Percentiles rank a stretch among this genome's conserved stretches.
phyloP scores from a whole-genome alignment of 53 echinoderm and acorn worm genomes.

The Mesocentrotus franciscanus region DNA sequence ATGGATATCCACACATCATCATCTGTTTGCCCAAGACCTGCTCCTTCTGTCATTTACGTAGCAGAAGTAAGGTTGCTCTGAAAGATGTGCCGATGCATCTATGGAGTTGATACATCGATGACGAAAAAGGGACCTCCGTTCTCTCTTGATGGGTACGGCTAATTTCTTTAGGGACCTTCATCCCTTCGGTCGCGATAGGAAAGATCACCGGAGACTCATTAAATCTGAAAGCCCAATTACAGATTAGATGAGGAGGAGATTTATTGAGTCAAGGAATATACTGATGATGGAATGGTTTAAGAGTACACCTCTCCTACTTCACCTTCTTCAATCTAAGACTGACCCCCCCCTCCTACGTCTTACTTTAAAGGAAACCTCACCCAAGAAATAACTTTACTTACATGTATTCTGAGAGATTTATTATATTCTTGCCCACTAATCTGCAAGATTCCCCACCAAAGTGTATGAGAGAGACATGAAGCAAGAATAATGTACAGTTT shows the following conservation, averaged over 20 bases:
- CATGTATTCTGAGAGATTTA: no score
- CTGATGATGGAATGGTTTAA: constrained; percentile 11
- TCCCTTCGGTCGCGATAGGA: not conserved
- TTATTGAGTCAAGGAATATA: constrained; percentile 48
- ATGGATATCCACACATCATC: constrained; percentile 29
- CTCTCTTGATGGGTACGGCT: constrained; percentile 1
- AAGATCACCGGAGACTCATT: constrained; percentile 44
- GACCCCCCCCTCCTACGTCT: not conserved
- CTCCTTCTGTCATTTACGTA: not conserved
- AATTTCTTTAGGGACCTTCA: constrained; percentile 37
- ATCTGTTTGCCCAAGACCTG: constrained; percentile 24
- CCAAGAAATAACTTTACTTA: no score
- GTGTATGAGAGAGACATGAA: no score
- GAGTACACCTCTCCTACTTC: constrained; percentile 29
- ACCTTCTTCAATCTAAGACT: constrained; percentile 4
- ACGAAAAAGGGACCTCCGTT: not conserved
- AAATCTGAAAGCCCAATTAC: constrained; percentile 57
- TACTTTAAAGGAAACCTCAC: no score
- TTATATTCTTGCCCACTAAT: no score
- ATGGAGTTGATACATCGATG: constrained; percentile 26
- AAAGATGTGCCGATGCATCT: constrained; percentile 11
- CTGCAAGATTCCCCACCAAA: no score
- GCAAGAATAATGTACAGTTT: no score
- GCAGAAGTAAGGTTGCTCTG: not conserved
- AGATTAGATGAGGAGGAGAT: constrained; percentile 46